These are phyloP conservation scores for Triops longicaudatus DNA, from an alignment of 1,140 invertebrate genomes.

Conservation along the genomic window DNA sequence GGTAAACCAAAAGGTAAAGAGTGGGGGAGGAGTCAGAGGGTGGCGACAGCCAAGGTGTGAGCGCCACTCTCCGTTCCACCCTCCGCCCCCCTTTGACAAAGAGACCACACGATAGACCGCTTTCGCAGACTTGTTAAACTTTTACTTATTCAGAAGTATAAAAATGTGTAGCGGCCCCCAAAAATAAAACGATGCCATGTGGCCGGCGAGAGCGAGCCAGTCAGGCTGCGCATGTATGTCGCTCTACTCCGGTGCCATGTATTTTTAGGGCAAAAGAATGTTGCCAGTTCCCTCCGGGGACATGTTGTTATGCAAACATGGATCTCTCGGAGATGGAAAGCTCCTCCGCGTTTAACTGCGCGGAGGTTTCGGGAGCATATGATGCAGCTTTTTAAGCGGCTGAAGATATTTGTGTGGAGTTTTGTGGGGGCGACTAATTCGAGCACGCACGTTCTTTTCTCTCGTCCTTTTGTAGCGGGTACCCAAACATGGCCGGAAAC, in stretches of 20 bases:
- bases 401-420: background rate
- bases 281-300: background rate
- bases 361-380: background rate
- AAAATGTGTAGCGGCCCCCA: background rate
- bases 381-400: background rate
- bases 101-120: no score
- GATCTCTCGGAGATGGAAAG: conserved; percentile 28
- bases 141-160: background rate
- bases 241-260: background rate
- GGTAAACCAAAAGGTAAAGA: background rate
- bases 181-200: conserved; percentile 15
- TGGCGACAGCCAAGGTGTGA: no score
- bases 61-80: no score
- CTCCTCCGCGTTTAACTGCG: background rate
- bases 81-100: no score
- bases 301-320: conserved; percentile 29
- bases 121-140: no score
- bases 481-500: conserved; percentile 37
- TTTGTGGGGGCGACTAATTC: background rate
- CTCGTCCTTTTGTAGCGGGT: conserved; percentile 35
- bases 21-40: no score
- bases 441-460: background rate
- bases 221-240: background rate
- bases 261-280: conserved; percentile 6
- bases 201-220: background rate